Conservation (phyloP, 1,140 invertebrate genomes). For the Ips typographus region DNA sequence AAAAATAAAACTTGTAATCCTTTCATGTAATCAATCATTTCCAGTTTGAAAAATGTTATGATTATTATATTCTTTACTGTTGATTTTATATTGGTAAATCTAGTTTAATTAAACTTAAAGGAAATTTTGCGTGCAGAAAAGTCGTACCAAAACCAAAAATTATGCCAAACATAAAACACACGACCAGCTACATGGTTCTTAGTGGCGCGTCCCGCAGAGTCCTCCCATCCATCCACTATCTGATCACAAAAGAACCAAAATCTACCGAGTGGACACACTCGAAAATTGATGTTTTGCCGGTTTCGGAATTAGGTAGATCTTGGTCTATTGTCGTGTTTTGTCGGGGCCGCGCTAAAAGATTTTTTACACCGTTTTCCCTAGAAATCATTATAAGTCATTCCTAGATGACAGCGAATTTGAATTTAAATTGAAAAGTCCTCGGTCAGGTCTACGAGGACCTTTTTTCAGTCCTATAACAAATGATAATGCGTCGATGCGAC, state of each 20-base stretch:
- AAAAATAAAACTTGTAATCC: no score
- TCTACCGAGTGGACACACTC: slow-evolving; percentile 32
- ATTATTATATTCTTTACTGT: no score
- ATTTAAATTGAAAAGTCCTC: slow-evolving; percentile 23
- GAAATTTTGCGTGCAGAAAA: no score
- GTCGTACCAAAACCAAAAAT: no score
- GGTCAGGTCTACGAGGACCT: not conserved
- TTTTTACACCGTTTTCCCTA: slow-evolving; percentile 24
- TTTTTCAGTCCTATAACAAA: not conserved
- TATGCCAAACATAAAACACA: no score
- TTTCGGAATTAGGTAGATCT: slow-evolving; percentile 12
- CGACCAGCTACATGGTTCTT: no score
- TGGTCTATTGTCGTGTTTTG: not conserved
- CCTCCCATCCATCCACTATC: slow-evolving; percentile 29
- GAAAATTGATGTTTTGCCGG: slow-evolving; percentile 48
- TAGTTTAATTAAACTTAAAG: no score
- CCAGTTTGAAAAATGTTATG: no score
- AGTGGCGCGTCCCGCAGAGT: not conserved
- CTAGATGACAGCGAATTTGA: slow-evolving; percentile 17
- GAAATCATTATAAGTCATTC: slow-evolving; percentile 31
- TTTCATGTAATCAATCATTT: no score
- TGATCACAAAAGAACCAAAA: slow-evolving; percentile 20
- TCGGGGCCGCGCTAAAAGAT: not conserved
- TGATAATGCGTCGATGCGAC: slow-evolving; percentile 1
- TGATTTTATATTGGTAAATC: no score